Percentiles rank a stretch among this genome's conserved stretches.
These are phyloP conservation scores for Staurois parvus DNA, from an alignment of 2,797 vertebrate species.

Conservation along the genomic window DNA sequence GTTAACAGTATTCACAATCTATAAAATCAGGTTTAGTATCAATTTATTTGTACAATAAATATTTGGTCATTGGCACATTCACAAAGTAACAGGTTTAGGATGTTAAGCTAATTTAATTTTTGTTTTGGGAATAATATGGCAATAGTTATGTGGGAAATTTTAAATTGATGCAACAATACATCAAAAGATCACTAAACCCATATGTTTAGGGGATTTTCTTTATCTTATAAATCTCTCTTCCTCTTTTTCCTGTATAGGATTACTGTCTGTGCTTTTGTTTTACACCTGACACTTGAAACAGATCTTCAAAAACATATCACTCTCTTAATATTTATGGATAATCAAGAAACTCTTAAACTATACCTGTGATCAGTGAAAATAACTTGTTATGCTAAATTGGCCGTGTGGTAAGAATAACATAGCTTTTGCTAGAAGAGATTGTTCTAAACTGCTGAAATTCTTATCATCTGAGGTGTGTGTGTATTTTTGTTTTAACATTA, in stretches of 20 bases:
- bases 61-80: background rate
- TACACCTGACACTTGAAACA: conserved; percentile 46
- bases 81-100: background rate
- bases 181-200: conserved; percentile 11
- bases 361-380: conserved; percentile 24
- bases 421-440: background rate
- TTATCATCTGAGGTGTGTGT: background rate
- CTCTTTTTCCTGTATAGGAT: conserved; percentile 13
- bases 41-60: background rate
- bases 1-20: too few species aligned
- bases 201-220: conserved; percentile 30
- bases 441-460: background rate
- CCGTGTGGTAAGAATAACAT: background rate
- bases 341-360: conserved; percentile 11
- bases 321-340: conserved; percentile 13
- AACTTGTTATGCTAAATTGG: conserved; percentile 4
- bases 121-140: background rate
- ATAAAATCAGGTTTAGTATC: too few species aligned
- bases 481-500: background rate
- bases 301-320: conserved; percentile 19
- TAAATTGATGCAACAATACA: background rate
- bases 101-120: background rate
- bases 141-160: background rate
- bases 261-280: background rate
- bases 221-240: conserved; percentile 33